These are phyloP conservation scores for Flabesymbios commensalis DNA, from an alignment of 2,888 invertebrate species.

Conservation along the genomic window DNA sequence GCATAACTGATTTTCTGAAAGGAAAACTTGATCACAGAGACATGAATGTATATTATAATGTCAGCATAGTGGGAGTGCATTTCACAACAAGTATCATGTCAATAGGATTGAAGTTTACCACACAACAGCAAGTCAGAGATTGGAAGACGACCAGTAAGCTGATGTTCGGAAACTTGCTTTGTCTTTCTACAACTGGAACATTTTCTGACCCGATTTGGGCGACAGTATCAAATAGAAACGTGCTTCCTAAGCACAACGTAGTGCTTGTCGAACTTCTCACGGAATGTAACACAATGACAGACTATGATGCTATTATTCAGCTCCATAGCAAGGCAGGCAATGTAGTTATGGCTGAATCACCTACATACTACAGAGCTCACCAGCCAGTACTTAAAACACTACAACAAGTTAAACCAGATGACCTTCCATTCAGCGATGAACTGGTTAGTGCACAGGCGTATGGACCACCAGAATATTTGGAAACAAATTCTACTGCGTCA, in stretches of 20 bases:
- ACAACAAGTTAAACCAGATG: conserved; percentile 65
- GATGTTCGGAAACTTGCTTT: conserved; percentile 29
- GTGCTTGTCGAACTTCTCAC: conserved; percentile 23
- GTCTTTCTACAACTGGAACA: conserved; percentile 20
- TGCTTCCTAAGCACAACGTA: conserved; percentile 8
- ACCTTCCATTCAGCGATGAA: conserved; percentile 73
- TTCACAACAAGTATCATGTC: conserved; percentile 6
- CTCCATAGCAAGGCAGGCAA: not conserved
- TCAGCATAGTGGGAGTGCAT: conserved; percentile 11
- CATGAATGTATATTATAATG: conserved; percentile 24
- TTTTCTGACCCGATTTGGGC: conserved; percentile 31
- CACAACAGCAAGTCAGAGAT: conserved; percentile 14
- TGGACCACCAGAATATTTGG: conserved; percentile 50
- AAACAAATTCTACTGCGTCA: not conserved
- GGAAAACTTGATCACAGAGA: conserved; percentile 24
- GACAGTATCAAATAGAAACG: conserved; percentile 22
- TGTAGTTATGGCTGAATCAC: conserved; percentile 72
- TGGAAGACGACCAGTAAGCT: conserved; percentile 20
- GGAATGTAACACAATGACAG: conserved; percentile 11
- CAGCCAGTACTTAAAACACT: conserved; percentile 73
- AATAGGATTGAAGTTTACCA: conserved; percentile 14
- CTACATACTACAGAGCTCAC: conserved; percentile 79
- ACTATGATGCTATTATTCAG: conserved; percentile 3
- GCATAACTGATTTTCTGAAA: conserved; percentile 8
- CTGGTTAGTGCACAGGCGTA: conserved; percentile 66